Conservation (phyloP, 2,888 invertebrate species). For the Callyntrura sp. region DNA sequence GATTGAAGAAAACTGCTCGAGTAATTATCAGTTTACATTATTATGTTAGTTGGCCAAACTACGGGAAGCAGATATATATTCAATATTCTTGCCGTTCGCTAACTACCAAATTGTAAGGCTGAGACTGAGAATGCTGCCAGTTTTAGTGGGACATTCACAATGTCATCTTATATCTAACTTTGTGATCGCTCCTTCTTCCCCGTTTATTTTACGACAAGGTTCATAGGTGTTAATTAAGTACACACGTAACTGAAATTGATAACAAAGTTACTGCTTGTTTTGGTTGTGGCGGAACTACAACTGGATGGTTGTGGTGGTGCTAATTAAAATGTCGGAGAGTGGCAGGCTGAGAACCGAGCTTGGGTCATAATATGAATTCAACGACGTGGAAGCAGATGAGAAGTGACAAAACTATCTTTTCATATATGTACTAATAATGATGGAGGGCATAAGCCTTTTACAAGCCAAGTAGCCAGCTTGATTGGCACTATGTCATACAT, state of each 20-base stretch:
- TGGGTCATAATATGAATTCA: conserved; percentile 14
- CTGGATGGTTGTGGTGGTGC: too few species aligned
- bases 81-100: too few species aligned
- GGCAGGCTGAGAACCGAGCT: not conserved
- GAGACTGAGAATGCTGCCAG: too few species aligned
- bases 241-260: too few species aligned
- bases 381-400: not conserved
- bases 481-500: conserved; percentile 37
- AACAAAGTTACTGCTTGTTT: not conserved
- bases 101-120: too few species aligned
- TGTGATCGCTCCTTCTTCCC: too few species aligned
- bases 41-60: too few species aligned
- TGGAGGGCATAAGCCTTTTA: not conserved
- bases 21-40: too few species aligned
- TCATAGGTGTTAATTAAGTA: too few species aligned
- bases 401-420: not conserved
- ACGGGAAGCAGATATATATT: too few species aligned
- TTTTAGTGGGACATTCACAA: too few species aligned
- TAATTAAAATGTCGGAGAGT: not conserved
- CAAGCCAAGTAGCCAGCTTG: not conserved
- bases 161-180: not conserved
- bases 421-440: not conserved
- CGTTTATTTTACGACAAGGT: not conserved
- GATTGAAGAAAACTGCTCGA: too few species aligned
- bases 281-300: conserved; percentile 13